These are phyloP conservation scores for Prolemur simus DNA, from an alignment of 2,113 vertebrate genomes.

Conservation along the genomic window DNA sequence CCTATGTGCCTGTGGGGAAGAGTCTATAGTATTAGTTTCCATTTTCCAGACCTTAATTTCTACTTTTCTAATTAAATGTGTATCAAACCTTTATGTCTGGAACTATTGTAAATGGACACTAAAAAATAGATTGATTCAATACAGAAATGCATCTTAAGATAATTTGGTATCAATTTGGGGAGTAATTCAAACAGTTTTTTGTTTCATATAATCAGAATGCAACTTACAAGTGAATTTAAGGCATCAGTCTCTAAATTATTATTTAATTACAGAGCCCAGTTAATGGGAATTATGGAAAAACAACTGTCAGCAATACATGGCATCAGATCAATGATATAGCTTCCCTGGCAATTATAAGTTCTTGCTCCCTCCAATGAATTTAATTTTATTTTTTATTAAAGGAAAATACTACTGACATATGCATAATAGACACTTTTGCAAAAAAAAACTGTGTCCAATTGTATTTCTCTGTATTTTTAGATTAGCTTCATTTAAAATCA, in stretches of 20 bases:
- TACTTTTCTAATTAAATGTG: not conserved
- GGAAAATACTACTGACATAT: constrained; percentile 64
- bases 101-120: not conserved
- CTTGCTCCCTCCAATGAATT: constrained; percentile 68
- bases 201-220: constrained; percentile 71
- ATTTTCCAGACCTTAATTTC: not conserved
- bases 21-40: not conserved
- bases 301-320: constrained; percentile 64
- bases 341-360: constrained; percentile 64
- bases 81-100: not conserved
- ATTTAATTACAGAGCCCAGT: constrained; percentile 71
- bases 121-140: not conserved
- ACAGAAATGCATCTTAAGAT: constrained; percentile 13
- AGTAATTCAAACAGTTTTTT: constrained; percentile 27
- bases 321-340: constrained; percentile 71
- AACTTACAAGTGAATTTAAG: constrained; percentile 73
- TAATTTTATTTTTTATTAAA: constrained; percentile 52
- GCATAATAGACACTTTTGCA: constrained; percentile 39
- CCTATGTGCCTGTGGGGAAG: not conserved
- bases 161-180: not conserved
- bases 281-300: constrained; percentile 77
- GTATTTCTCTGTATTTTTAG: constrained; percentile 70
- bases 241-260: constrained; percentile 74
- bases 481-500: constrained; percentile 69
- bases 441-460: constrained; percentile 58